Percentiles rank a stretch among this genome's conserved stretches.
These are phyloP conservation scores for Homarus americanus DNA, from an alignment of 1,140 invertebrate genomes.

Conservation along the genomic window DNA sequence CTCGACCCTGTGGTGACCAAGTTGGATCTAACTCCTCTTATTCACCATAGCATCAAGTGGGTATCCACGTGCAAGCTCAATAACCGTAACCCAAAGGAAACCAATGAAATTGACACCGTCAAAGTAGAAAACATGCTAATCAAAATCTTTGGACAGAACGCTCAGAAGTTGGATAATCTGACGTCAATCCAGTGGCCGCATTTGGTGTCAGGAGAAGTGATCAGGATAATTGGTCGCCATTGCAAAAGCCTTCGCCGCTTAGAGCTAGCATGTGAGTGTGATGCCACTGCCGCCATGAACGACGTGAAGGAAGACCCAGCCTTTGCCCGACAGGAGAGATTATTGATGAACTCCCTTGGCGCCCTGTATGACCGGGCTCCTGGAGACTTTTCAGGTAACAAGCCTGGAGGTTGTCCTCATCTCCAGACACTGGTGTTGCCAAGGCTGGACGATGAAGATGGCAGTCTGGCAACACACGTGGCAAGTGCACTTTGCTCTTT, in stretches of 20 bases:
- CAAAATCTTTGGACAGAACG: conserved; percentile 37
- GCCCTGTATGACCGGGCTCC: conserved; percentile 65
- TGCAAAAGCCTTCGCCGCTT: conserved; percentile 44
- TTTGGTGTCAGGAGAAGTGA: conserved; percentile 65
- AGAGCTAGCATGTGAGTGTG: conserved; percentile 60
- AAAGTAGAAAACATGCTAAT: conserved; percentile 63
- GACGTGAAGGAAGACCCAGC: conserved; percentile 55
- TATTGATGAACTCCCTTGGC: conserved; percentile 45
- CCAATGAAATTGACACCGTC: conserved; percentile 21
- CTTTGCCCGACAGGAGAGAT: conserved; percentile 36
- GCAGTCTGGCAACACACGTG: conserved; percentile 42
- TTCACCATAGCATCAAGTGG: conserved; percentile 69
- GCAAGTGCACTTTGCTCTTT: conserved; percentile 49
- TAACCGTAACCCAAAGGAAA: conserved; percentile 60
- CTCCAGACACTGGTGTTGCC: conserved; percentile 60
- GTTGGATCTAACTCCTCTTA: conserved; percentile 56
- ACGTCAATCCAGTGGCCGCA: conserved; percentile 62
- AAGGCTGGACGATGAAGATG: conserved; percentile 70
- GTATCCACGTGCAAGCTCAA: conserved; percentile 59
- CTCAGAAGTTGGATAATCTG: conserved; percentile 28
- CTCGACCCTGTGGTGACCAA: conserved; percentile 25
- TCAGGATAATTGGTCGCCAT: conserved; percentile 65
- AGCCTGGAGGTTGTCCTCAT: conserved; percentile 46
- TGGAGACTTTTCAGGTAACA: conserved; percentile 51
- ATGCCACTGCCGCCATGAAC: conserved; percentile 52